Percentiles rank a stretch among this genome's conserved stretches.
These are phyloP conservation scores for Ceratotherium simum DNA, from an alignment of 2,113 vertebrate genomes.

Conservation along the genomic window DNA sequence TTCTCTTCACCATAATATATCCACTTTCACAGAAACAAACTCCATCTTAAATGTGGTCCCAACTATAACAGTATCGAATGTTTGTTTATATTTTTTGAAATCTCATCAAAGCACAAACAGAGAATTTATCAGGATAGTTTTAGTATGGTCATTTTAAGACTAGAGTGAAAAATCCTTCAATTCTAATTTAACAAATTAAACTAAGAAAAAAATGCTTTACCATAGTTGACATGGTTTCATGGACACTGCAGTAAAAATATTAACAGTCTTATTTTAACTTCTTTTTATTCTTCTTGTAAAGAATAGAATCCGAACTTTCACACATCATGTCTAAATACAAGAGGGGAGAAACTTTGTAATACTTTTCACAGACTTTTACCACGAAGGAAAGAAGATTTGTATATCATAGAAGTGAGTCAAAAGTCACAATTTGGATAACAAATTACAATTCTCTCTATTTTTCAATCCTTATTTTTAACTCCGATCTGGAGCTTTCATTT, in stretches of 20 bases:
- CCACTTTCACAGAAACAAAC: neutral
- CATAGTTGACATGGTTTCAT: neutral
- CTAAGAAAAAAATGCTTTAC: neutral
- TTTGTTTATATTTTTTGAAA: neutral
- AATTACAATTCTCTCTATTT: neutral
- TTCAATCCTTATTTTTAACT: constrained; percentile 22
- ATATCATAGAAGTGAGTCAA: neutral
- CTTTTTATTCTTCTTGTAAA: neutral
- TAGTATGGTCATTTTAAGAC: neutral
- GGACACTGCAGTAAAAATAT: neutral
- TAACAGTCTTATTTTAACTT: constrained; percentile 2
- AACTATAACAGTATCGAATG: neutral
- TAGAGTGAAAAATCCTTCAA: neutral
- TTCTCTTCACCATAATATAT: neutral
- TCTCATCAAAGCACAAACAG: neutral
- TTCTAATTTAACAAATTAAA: constrained; percentile 59
- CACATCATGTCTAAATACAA: neutral
- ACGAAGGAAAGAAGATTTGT: neutral
- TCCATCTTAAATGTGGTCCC: neutral
- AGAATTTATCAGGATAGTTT: neutral
- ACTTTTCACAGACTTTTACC: neutral
- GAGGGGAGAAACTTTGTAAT: neutral
- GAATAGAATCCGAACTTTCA: neutral
- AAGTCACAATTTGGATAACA: neutral
- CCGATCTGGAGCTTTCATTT: constrained; percentile 20